phyloP scores from a whole-genome alignment of 2,888 invertebrate genomes.

The Erebia aethiops region DNA sequence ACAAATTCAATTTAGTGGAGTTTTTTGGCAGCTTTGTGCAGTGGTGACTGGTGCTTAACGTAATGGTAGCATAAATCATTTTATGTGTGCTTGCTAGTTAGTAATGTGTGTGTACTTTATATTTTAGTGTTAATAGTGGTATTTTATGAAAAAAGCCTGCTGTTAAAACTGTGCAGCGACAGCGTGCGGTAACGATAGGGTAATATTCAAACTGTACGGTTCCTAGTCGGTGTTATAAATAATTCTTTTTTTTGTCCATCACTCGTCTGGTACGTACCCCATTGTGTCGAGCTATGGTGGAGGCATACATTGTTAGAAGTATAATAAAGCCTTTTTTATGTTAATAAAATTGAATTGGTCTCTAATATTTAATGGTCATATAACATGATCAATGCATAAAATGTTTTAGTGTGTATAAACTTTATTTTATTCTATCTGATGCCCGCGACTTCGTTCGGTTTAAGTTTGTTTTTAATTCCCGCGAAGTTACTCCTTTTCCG shows the following conservation, averaged over 20 bases:
- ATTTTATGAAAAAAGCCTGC: no score
- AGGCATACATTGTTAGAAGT: conserved; percentile 29
- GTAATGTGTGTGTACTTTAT: no score
- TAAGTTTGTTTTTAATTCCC: no score
- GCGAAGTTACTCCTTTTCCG: no score
- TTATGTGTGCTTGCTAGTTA: no score
- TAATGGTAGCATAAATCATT: no score
- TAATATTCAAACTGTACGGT: neutral
- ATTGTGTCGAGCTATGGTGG: conserved; percentile 31
- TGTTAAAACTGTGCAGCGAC: neutral
- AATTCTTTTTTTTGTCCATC: conserved; percentile 42
- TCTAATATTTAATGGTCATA: conserved; percentile 25
- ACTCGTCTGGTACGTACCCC: conserved; percentile 28
- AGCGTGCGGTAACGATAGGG: neutral
- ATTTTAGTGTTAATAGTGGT: no score
- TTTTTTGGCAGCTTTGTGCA: no score
- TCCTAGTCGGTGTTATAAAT: conserved; percentile 1
- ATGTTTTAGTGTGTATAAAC: conserved; percentile 5
- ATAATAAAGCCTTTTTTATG: conserved; percentile 27
- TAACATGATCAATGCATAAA: conserved; percentile 12
- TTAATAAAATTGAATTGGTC: conserved; percentile 26
- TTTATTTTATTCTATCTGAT: neutral
- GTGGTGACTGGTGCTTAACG: no score
- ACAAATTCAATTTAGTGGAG: no score
- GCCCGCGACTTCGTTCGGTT: no score